Conservation (phyloP, 1,140 invertebrate genomes). For the Magallana ariakensis region DNA sequence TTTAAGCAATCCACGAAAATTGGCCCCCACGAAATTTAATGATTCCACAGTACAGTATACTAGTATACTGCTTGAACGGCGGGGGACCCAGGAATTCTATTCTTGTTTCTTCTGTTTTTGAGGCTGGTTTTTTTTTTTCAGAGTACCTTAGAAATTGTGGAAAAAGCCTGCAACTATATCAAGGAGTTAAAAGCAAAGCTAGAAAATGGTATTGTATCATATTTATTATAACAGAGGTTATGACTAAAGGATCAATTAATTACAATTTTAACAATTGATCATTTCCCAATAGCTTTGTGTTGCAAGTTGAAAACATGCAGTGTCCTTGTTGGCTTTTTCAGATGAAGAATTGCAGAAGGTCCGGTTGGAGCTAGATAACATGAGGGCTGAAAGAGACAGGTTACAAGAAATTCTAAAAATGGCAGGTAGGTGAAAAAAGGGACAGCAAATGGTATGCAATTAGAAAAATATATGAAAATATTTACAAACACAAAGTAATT, state of each 20-base stretch:
- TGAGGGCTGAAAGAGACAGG: slow-evolving; percentile 68
- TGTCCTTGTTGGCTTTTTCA: slow-evolving; percentile 32
- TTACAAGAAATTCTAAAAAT: slow-evolving; percentile 72
- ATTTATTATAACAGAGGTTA: background rate
- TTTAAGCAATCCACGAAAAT: too few relatives aligned
- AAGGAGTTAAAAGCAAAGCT: slow-evolving; percentile 69
- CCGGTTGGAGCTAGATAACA: slow-evolving; percentile 67
- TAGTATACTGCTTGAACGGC: too few relatives aligned
- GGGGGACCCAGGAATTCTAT: too few relatives aligned
- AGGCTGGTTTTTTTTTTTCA: slow-evolving; percentile 57
- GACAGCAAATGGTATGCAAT: background rate
- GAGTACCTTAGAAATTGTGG: slow-evolving; percentile 77
- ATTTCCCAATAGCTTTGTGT: too few relatives aligned
- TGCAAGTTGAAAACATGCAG: too few relatives aligned
- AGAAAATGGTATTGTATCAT: slow-evolving; percentile 53
- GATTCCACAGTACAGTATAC: too few relatives aligned
- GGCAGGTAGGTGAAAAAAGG: slow-evolving; percentile 64
- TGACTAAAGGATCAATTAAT: too few relatives aligned
- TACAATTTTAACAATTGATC: too few relatives aligned
- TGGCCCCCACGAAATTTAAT: too few relatives aligned
- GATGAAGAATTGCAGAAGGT: slow-evolving; percentile 70
- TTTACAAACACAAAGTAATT: too few relatives aligned
- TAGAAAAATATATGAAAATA: too few relatives aligned
- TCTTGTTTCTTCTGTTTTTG: too few relatives aligned
- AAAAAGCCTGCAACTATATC: slow-evolving; percentile 76